phyloP scores from a whole-genome alignment of 2,797 vertebrate species.

The Pelochelys cantorii region DNA sequence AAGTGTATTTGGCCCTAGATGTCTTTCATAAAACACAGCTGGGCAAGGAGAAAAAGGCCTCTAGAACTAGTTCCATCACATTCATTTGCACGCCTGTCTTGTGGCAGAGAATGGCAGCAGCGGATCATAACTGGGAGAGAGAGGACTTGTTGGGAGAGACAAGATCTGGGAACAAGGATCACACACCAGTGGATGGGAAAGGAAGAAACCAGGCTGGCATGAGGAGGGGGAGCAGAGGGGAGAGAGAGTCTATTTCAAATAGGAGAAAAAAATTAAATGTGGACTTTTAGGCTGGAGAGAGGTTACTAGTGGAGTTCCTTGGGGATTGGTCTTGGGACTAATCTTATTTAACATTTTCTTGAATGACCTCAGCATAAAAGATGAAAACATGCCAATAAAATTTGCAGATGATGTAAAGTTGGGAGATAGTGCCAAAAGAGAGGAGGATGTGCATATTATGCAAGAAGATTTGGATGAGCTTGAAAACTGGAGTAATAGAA shows the following conservation, averaged over 20 bases:
- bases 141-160: background rate
- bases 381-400: too few species aligned
- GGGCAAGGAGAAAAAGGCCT: background rate
- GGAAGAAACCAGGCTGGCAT: background rate
- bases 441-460: too few species aligned
- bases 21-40: background rate
- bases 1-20: background rate
- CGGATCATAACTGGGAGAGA: rapidly evolving
- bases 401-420: too few species aligned
- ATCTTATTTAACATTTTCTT: too few species aligned
- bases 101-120: background rate
- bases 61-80: background rate
- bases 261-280: background rate
- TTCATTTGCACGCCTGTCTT: background rate
- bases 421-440: too few species aligned
- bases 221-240: background rate
- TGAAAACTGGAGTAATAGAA: too few species aligned
- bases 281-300: too few species aligned
- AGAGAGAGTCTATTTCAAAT: rapidly evolving
- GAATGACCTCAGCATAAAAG: too few species aligned
- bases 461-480: too few species aligned
- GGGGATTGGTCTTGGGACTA: too few species aligned
- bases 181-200: rapidly evolving
- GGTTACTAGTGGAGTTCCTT: too few species aligned
- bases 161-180: rapidly evolving